Conservation (phyloP, 2,888 invertebrate genomes). For the Noctua pronuba region DNA sequence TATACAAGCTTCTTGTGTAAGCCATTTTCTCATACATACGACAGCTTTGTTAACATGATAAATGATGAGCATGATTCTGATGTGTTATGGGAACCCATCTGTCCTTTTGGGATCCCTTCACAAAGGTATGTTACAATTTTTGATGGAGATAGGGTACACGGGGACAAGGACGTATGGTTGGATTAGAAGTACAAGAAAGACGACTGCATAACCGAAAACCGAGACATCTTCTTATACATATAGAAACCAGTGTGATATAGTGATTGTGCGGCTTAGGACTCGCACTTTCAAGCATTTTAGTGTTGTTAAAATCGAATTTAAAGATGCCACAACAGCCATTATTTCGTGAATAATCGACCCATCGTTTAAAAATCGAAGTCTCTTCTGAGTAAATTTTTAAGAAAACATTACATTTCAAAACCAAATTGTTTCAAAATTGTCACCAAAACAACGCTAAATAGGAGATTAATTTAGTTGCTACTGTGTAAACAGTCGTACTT, state of each 20-base stretch:
- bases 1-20: not conserved
- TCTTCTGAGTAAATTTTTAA: not conserved
- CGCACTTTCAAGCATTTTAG: not conserved
- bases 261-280: too few relatives aligned
- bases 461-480: constrained; percentile 14
- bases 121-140: constrained; percentile 7
- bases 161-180: not conserved
- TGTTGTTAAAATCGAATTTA: not conserved
- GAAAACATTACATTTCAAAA: not conserved
- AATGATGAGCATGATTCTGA: constrained; percentile 7
- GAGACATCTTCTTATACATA: too few relatives aligned
- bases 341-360: not conserved
- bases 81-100: not conserved
- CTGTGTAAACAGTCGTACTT: constrained; percentile 15
- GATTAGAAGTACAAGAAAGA: not conserved
- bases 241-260: not conserved
- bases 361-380: not conserved
- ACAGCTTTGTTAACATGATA: not conserved
- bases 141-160: constrained; percentile 6
- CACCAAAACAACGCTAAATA: not conserved
- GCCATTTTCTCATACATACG: not conserved
- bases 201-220: not conserved
- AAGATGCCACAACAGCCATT: not conserved
- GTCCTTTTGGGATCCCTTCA: not conserved
- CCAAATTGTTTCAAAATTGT: not conserved